A percentile compares a stretch with the other conserved stretches of the same genome.
These are phyloP conservation scores for Leptopilina myrica DNA, from an alignment of 2,888 invertebrate genomes.

Conservation along the genomic window DNA sequence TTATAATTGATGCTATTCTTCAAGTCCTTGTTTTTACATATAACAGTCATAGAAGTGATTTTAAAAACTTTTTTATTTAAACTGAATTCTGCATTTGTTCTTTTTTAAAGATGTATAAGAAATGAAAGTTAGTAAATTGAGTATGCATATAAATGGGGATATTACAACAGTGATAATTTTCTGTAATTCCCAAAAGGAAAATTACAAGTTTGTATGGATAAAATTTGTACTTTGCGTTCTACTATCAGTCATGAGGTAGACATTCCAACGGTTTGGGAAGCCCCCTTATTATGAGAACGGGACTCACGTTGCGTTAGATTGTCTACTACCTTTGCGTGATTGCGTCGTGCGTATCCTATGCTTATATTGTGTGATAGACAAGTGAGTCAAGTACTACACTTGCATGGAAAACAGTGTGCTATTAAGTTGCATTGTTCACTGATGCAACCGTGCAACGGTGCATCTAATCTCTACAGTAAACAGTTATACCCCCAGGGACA, in stretches of 20 bases:
- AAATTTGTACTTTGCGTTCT: background rate
- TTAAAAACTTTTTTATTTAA: background rate
- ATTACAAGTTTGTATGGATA: background rate
- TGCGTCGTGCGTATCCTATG: conserved; percentile 47
- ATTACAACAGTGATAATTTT: conserved; percentile 3
- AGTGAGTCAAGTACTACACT: conserved; percentile 48
- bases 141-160: background rate
- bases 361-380: conserved; percentile 52
- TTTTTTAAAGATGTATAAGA: background rate
- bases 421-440: conserved; percentile 68
- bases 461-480: conserved; percentile 70
- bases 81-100: no score
- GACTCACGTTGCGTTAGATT: conserved; percentile 49
- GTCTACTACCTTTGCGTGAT: conserved; percentile 33
- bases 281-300: conserved; percentile 61
- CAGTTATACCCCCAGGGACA: conserved; percentile 71
- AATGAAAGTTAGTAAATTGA: background rate
- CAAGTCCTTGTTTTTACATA: no score
- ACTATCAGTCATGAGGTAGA: background rate
- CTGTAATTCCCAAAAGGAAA: background rate
- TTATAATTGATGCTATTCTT: no score
- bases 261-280: conserved; percentile 27
- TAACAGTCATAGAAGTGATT: no score
- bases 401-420: conserved; percentile 54
- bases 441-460: conserved; percentile 68